phyloP scores from a whole-genome alignment of 2,113 vertebrate species.

The Sinocyclocheilus anshuiensis region DNA sequence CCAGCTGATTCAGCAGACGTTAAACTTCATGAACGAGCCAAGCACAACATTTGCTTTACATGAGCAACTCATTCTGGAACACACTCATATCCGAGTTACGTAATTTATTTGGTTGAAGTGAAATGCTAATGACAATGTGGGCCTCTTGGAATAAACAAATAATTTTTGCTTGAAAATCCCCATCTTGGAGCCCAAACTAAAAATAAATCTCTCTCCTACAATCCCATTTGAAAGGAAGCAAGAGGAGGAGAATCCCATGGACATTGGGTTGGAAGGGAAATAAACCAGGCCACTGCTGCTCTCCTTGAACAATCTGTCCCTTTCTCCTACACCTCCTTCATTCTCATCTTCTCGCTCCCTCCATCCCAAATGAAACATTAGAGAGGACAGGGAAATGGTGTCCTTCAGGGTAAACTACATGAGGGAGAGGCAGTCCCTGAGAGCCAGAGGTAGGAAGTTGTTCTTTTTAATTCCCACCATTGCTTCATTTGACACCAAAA shows the following conservation, averaged over 20 bases:
- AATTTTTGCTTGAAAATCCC: not conserved
- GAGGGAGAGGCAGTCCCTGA: not conserved
- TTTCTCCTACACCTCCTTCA: not conserved
- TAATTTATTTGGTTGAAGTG: not conserved
- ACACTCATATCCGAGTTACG: not conserved
- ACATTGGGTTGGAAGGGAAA: slow-evolving; percentile 6
- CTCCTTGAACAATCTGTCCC: slow-evolving; percentile 19
- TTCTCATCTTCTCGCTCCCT: not conserved
- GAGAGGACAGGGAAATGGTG: not conserved
- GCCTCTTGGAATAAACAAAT: not conserved
- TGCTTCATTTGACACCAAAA: slow-evolving; percentile 12
- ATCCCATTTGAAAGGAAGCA: not conserved
- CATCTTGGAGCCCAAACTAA: not conserved
- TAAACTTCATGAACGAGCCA: not conserved
- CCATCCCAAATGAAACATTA: not conserved
- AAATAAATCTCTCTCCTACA: slow-evolving; percentile 2
- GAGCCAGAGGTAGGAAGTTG: not conserved
- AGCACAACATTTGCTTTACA: not conserved
- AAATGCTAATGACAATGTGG: not conserved
- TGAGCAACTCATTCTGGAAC: not conserved
- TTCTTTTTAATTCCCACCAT: not conserved
- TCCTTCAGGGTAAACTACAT: not conserved
- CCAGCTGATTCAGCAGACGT: not conserved
- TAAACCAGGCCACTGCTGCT: slow-evolving; percentile 32
- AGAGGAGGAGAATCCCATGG: not conserved